These are phyloP conservation scores for Phalacrocorax aristotelis DNA, from an alignment of 2,113 vertebrate genomes.

Conservation along the genomic window DNA sequence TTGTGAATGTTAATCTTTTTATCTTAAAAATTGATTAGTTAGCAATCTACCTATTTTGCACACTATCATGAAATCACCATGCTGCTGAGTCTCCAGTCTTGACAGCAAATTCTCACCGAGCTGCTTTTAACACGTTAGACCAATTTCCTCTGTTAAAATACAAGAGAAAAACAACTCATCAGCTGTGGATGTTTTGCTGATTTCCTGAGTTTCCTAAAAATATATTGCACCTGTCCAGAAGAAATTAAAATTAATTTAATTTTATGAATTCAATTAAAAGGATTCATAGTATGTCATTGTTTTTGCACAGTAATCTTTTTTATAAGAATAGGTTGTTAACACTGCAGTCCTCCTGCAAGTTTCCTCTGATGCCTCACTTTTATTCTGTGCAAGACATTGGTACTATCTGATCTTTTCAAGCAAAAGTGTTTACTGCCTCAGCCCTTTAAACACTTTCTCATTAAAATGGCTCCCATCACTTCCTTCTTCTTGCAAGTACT, in stretches of 20 bases:
- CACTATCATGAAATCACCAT: not conserved
- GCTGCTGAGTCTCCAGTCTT: not conserved
- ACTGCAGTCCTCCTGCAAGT: not conserved
- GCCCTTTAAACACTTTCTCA: not conserved
- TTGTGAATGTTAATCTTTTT: not conserved
- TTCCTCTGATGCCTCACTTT: not conserved
- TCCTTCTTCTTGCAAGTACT: not conserved
- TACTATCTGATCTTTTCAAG: constrained; percentile 4
- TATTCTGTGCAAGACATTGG: not conserved
- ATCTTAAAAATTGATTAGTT: not conserved
- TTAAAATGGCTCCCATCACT: not conserved
- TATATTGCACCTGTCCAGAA: not conserved
- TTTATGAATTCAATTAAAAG: not conserved
- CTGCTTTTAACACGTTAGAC: not conserved
- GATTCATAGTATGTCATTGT: not conserved
- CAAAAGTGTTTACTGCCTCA: not conserved
- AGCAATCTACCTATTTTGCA: not conserved
- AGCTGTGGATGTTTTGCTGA: not conserved
- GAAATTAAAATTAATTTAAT: not conserved
- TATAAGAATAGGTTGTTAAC: not conserved
- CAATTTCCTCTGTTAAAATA: not conserved
- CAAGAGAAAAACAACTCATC: not conserved
- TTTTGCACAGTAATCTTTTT: not conserved
- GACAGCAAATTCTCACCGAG: not conserved
- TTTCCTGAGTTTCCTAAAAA: not conserved